These are phyloP conservation scores for Gnathonemus echidnorhynchus DNA, from an alignment of 2,113 vertebrate genomes.

Conservation along the genomic window DNA sequence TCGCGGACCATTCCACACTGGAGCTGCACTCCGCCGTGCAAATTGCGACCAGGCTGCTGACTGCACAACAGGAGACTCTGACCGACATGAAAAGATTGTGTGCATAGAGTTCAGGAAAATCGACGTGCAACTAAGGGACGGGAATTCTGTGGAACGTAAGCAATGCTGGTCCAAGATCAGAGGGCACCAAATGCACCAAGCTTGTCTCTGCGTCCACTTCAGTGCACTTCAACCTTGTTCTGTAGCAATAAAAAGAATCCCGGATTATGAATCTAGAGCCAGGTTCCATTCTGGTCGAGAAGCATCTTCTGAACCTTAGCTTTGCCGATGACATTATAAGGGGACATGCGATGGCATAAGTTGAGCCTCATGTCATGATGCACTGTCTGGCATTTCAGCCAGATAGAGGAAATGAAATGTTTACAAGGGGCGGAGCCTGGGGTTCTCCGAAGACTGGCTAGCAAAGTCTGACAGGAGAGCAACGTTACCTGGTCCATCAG, in stretches of 20 bases:
- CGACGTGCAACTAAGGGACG: not conserved
- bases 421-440: not conserved
- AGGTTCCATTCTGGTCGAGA: not conserved
- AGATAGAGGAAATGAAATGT: not conserved
- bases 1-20: not conserved
- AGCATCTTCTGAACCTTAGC: not conserved
- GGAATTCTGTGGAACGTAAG: not conserved
- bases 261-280: not conserved
- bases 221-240: not conserved
- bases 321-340: not conserved
- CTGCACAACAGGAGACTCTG: not conserved
- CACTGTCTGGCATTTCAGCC: not conserved
- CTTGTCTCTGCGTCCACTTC: not conserved
- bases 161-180: not conserved
- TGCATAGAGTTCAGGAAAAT: not conserved
- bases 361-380: not conserved
- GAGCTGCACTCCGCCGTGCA: not conserved
- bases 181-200: not conserved
- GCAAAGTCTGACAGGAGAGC: not conserved
- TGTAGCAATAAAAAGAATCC: not conserved
- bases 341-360: not conserved
- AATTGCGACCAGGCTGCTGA: not conserved
- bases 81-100: not conserved
- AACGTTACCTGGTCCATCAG: not conserved
- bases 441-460: not conserved